Base-by-base conservation (phyloP, 2,113 vertebrate species). In the Ardeotis arabs region DNA sequence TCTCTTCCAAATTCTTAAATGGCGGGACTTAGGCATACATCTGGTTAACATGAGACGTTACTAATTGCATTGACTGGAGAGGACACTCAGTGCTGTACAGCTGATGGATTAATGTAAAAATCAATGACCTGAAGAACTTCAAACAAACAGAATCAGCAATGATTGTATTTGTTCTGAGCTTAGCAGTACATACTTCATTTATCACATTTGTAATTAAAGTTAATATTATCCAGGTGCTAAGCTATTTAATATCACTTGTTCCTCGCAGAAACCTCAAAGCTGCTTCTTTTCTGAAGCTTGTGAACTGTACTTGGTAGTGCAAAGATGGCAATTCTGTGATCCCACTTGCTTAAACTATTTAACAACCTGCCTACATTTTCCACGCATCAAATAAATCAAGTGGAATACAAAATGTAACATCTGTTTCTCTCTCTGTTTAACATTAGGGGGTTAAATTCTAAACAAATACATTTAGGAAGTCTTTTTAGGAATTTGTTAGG, bases 331-430 rank as follows among this genome's bases (percentile, higher is more conserved):
- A 91, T 89, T 90, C 72, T 88, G 95, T 50, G 87, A 93, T 91
- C 82, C 93, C 81, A 50, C 78, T 90, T 83, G 59, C 78, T 82
- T 50, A 73, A 88, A 78, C 79, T 88, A 59, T 90, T 96, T 95
- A 94, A 96, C 93, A 96, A 96, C 93, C 95, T 96, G 96, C 92
- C 82, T 89, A 74, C 64, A 29, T 84, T 96, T 94, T 94, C 93
- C 79, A 92, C 76, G 77, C 90, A 80, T 94, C 75, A 78, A 93
- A 92, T 92, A 95, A 96, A 97, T 94, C 92, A 95, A 93, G 96
- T 96, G 95, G 95, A 81, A 92, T 45, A 90, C 72, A 93, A 96
- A 96, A 93, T 33, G 80, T 92, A 97, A 94, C 96, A 97, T 96
- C 96, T 96, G 93, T 84, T 93, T 89, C 96, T 50, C 86, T 74